Evolutionary conservation across 1,140 invertebrate species (phyloP).

Genomic region (Drosophila fuyamai): DNA sequence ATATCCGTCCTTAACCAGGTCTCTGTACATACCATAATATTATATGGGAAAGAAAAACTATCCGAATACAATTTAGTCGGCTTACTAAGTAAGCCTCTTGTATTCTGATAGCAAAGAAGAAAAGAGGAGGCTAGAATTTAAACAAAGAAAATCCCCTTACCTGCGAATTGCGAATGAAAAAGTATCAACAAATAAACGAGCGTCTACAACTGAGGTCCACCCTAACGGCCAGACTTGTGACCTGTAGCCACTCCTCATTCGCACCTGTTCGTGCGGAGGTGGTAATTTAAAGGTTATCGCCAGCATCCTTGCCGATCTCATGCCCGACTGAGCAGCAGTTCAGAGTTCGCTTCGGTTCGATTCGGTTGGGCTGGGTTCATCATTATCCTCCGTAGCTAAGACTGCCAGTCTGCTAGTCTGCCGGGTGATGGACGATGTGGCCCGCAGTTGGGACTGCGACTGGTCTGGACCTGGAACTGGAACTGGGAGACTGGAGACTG

Average conservation of each 20-base stretch:
- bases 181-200: background rate
- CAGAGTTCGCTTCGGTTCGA: slow-evolving; percentile 37
- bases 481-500: background rate
- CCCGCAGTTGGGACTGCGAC: background rate
- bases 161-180: too few species aligned
- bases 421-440: slow-evolving; percentile 70
- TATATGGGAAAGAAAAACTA: too few species aligned
- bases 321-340: slow-evolving; percentile 68
- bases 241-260: background rate
- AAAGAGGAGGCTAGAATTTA: too few species aligned
- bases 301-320: slow-evolving; percentile 76
- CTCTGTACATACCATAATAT: too few species aligned
- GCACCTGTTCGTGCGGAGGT: slow-evolving; percentile 28
- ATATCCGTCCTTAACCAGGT: too few species aligned
- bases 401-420: slow-evolving; percentile 24
- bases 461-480: background rate
- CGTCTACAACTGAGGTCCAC: slow-evolving; percentile 2
- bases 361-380: slow-evolving; percentile 16
- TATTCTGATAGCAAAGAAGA: too few species aligned
- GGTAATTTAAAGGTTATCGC: slow-evolving; percentile 78
- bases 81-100: too few species aligned
- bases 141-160: too few species aligned
- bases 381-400: slow-evolving; percentile 44
- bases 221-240: background rate
- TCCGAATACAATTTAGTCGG: too few species aligned